phyloP scores from a whole-genome alignment of 2,113 vertebrate species.

The Erpornis zantholeuca region DNA sequence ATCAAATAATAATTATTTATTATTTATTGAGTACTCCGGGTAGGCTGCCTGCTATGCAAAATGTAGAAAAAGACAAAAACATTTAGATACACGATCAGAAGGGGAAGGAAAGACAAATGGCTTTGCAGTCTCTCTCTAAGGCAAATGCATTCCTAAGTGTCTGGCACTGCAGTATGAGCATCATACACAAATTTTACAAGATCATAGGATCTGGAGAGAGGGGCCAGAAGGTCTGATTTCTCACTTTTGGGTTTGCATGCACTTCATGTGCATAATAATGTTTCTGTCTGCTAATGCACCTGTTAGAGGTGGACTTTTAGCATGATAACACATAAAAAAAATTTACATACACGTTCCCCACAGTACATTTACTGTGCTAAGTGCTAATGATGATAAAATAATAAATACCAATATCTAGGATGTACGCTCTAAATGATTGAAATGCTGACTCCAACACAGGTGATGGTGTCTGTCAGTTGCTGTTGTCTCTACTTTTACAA shows the following conservation, averaged over 20 bases:
- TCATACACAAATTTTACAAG: not conserved
- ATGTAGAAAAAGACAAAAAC: not conserved
- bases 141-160: not conserved
- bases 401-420: not conserved
- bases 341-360: not conserved
- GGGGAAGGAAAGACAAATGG: not conserved
- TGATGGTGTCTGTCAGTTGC: not conserved
- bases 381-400: not conserved
- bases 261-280: not conserved
- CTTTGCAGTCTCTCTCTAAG: not conserved
- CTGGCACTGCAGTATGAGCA: not conserved
- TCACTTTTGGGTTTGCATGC: not conserved
- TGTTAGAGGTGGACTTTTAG: not conserved
- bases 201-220: not conserved
- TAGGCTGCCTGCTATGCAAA: not conserved
- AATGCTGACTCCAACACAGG: not conserved
- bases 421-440: no score
- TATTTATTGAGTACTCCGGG: not conserved
- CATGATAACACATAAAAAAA: not conserved
- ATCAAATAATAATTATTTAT: conserved; percentile 38
- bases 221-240: not conserved
- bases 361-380: not conserved
- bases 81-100: not conserved
- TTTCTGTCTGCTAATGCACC: not conserved
- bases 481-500: not conserved